Percentiles rank a stretch among this genome's conserved stretches.
phyloP scores from a whole-genome alignment of 2,888 invertebrate genomes.

The Tineola bisselliella region DNA sequence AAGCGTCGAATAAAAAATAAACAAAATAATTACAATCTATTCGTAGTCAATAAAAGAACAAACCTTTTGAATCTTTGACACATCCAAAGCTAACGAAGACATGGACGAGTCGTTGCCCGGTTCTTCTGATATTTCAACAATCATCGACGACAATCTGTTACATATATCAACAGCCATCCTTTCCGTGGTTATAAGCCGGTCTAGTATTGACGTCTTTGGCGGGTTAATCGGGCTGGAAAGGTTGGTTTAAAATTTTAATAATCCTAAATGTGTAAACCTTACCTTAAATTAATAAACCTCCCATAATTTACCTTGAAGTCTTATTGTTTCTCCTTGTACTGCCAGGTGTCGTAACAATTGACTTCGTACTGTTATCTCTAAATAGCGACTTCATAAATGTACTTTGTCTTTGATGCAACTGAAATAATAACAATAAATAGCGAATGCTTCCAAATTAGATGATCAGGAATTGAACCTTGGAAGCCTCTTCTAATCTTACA shows the following conservation, averaged over 20 bases:
- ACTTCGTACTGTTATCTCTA: neutral
- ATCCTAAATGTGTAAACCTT: no score
- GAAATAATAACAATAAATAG: constrained; percentile 12
- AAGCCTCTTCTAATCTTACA: neutral
- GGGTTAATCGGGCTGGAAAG: constrained; percentile 47
- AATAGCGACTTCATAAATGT: constrained; percentile 27
- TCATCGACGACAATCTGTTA: constrained; percentile 31
- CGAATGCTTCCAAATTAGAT: no score
- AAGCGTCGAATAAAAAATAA: no score
- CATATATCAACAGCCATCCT: constrained; percentile 38
- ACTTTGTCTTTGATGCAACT: constrained; percentile 41
- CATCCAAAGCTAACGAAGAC: constrained; percentile 46
- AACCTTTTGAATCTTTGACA: constrained; percentile 58
- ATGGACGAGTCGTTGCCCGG: constrained; percentile 41
- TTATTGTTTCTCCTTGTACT: constrained; percentile 38
- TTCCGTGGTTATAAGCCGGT: constrained; percentile 39
- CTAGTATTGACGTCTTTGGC: constrained; percentile 28
- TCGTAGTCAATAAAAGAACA: no score
- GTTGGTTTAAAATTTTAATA: no score
- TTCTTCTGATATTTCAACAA: constrained; percentile 37
- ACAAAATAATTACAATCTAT: no score
- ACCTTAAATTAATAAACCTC: neutral
- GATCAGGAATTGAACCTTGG: no score
- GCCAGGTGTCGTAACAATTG: constrained; percentile 24
- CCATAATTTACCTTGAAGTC: constrained; percentile 45